Evolutionary conservation across 2,113 vertebrate species (phyloP), one percentile per base, ranked within the genome.

Genomic region (Myiozetetes cayanensis): DNA sequence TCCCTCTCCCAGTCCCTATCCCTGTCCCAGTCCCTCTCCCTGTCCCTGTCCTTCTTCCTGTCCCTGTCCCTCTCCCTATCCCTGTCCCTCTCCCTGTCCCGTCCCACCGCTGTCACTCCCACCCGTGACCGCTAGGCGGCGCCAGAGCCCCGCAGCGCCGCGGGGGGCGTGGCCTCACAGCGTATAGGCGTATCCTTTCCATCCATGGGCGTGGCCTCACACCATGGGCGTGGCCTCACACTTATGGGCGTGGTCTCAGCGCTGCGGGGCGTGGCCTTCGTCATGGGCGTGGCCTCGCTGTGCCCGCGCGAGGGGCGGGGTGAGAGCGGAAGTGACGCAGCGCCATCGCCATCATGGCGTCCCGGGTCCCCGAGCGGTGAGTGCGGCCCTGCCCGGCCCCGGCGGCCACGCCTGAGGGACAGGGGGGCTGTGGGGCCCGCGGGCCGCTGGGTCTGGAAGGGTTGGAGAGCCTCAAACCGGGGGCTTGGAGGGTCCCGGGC

Each of bases 311-410:
- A 11, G 27, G 28, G 52, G 27, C 52, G 17, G 52, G 30, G 6
- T 35, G 52, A 30, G 20, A 24, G 46, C 43, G 90, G 93, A 81
- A 92, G 82, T 30, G 55, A 28, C 55, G 44, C 46, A 24, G 12
- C 24, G 66, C 19, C 10, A 3, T 18, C 25, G 72, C 39, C 88
- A 21, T 44, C 63, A 97, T 95, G 94, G 77, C 14, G 8, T 86
- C 18, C 9, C 87, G 63, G 23, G 31, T 98, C 5, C 97, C 97
- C 0, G 94, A 98, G 21, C 93, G 97, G 97, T 98, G 63, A 91
- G 94, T 41, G 22, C 8, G 1, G 5, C 27, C 43, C 28, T 10
- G 1, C 15, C 16, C 41, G 14, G 14, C 41, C 41, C 13, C 14
- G 41, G 6, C 14, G 41, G 41, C 41, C 41, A 15, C 6, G 30